Base-by-base conservation (phyloP, 2,797 vertebrate genomes). In the Rhinoraja longicauda region DNA sequence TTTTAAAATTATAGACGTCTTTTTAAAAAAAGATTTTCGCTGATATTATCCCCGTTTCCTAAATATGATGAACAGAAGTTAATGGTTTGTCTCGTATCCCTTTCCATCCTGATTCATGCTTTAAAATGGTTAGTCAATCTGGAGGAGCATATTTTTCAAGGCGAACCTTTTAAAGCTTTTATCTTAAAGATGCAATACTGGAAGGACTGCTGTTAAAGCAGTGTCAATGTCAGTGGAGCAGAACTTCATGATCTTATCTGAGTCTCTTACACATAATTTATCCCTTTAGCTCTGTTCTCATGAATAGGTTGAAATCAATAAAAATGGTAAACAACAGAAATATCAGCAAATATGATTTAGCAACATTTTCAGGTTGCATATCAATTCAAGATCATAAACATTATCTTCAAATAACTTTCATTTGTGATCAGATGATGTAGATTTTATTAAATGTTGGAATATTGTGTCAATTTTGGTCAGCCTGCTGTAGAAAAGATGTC, bases 231-330 rank as follows among this genome's bases (percentile, higher is more conserved):
- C 84, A 88, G 19, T 32, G 59, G n/a, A 67, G 29, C 62, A 64
- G 84, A 88, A 88, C 84, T 32, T 67, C 21, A 88, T 36, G 59
- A 88, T 88, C 59, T 36, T 67, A 88, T 32, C 84, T 88, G 62
- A n/a, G n/a, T 19, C 17, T 67, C 64, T 2, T 2, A 36, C n/a
- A 67, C n/a, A 88, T 88, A 88, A 88, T 67, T 8, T 67, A n/a
- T 88, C 1, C 19, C 84, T 81, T 13, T 84, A 32, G 59, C 59
- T 36, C 17, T 15, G 9, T 64, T 36, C 84, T 64, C 64, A 67
- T 8, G 15, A 59, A 88, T 10, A 67, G 17, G 1, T 88, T 32
- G n/a, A 88, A 36, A 88, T 17, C 84, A 67, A 88, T 88, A 64
- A 67, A 88, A 64, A 88, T 88, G 62, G 84, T 67, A 15, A 88